A percentile compares a stretch with the other conserved stretches of the same genome.
Evolutionary conservation across 2,797 vertebrate species (phyloP).

Genomic region (Onychomys leucogaster): DNA sequence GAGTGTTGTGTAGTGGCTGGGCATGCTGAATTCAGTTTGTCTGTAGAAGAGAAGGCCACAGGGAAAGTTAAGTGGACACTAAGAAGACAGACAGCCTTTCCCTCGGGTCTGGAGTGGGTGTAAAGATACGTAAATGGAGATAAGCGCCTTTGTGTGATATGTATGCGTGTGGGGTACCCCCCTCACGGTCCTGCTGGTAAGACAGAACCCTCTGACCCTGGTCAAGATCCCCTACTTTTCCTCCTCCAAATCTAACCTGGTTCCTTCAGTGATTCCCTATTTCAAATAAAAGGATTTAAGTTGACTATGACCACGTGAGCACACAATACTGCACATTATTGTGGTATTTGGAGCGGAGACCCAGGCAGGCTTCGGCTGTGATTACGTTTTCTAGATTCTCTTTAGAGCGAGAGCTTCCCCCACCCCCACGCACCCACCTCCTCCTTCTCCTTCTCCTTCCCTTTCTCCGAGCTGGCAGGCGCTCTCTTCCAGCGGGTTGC

Average conservation of each 20-base stretch:
- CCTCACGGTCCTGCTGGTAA: conserved; percentile 49
- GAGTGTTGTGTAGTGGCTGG: not conserved
- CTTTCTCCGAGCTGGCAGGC: conserved; percentile 85
- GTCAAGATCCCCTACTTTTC: conserved; percentile 66
- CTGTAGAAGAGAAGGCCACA: conserved; percentile 71
- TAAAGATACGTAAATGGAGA: conserved; percentile 79
- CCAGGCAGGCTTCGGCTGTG: conserved; percentile 93
- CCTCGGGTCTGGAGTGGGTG: conserved; percentile 78
- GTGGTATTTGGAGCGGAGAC: conserved; percentile 95
- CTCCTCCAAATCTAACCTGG: conserved; percentile 85
- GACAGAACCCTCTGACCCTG: conserved; percentile 72
- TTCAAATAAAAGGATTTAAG: conserved; percentile 99
- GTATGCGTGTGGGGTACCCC: not conserved
- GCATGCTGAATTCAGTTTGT: conserved; percentile 59
- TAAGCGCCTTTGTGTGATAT: not conserved
- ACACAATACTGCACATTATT: conserved; percentile 95
- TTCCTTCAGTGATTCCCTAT: conserved; percentile 96
- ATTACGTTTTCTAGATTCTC: conserved; percentile 94
- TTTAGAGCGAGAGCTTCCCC: conserved; percentile 91
- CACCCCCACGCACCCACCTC: conserved; percentile 82
- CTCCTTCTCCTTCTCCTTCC: conserved; percentile 77
- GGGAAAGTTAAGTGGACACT: conserved; percentile 75
- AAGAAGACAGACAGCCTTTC: conserved; percentile 69
- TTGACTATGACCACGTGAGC: conserved; percentile 99
- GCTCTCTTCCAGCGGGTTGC: conserved; percentile 85